A percentile compares a stretch with the other conserved stretches of the same genome.
These are phyloP conservation scores for Picathartes gymnocephalus DNA, from an alignment of 2,113 vertebrate species.

Conservation along the genomic window DNA sequence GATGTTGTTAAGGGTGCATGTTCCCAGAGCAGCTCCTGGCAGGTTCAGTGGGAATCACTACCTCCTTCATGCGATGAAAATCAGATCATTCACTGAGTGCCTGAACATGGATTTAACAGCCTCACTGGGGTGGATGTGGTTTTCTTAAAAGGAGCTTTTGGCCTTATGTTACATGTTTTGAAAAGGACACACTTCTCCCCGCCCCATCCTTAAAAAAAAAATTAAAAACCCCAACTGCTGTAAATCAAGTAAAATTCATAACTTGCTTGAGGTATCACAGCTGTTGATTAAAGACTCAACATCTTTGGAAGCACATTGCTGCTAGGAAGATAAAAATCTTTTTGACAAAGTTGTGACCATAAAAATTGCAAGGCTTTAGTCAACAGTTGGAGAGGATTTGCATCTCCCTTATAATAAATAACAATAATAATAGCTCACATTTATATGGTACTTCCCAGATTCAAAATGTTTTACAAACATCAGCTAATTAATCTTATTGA, in stretches of 20 bases:
- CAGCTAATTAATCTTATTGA: slow-evolving; percentile 59
- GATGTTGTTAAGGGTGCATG: neutral
- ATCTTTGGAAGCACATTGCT: slow-evolving; percentile 67
- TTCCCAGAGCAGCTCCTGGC: neutral
- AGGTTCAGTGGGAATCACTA: neutral
- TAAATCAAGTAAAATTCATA: slow-evolving; percentile 76
- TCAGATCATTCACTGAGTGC: neutral
- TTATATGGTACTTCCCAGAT: neutral
- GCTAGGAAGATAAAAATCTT: slow-evolving; percentile 69
- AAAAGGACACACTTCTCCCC: neutral
- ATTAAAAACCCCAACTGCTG: slow-evolving; percentile 29
- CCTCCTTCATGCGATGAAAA: neutral
- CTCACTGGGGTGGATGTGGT: neutral
- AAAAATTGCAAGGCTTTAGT: slow-evolving; percentile 68
- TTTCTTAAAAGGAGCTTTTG: slow-evolving; percentile 4
- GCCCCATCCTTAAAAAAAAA: slow-evolving; percentile 2
- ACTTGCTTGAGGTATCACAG: slow-evolving; percentile 74
- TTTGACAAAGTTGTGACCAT: slow-evolving; percentile 68
- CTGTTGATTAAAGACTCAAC: slow-evolving; percentile 75
- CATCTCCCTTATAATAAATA: slow-evolving; percentile 63
- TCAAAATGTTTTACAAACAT: slow-evolving; percentile 24
- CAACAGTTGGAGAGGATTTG: slow-evolving; percentile 67
- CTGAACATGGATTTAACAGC: neutral
- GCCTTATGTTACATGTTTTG: slow-evolving; percentile 23
- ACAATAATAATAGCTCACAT: slow-evolving; percentile 50